A percentile compares a stretch with the other conserved stretches of the same genome.
These are phyloP conservation scores for Salpingus planirostris DNA, from an alignment of 2,888 invertebrate genomes.

Conservation along the genomic window DNA sequence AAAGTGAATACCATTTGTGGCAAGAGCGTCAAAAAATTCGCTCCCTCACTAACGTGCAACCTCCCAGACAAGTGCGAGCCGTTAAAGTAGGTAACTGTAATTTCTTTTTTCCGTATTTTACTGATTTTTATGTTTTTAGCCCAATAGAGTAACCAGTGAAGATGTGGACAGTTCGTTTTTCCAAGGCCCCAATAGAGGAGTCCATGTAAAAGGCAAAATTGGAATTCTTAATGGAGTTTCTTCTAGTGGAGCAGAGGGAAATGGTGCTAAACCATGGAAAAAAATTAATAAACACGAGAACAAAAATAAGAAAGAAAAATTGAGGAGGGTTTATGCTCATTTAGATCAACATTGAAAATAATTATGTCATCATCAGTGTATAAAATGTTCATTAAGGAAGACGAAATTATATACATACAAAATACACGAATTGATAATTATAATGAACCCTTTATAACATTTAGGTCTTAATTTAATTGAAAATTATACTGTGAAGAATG, in stretches of 20 bases:
- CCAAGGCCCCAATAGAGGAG: constrained; percentile 32
- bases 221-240: constrained; percentile 1
- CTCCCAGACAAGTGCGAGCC: constrained; percentile 48
- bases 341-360: constrained; percentile 76
- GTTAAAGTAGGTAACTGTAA: constrained; percentile 41
- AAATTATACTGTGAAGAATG: constrained; percentile 88
- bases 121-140: too few relatives aligned
- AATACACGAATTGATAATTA: too few relatives aligned
- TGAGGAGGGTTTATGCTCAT: constrained; percentile 76
- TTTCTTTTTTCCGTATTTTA: too few relatives aligned
- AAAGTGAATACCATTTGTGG: constrained; percentile 54
- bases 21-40: constrained; percentile 40
- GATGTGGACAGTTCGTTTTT: constrained; percentile 60
- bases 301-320: constrained; percentile 84
- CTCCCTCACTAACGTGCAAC: constrained; percentile 41
- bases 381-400: too few relatives aligned
- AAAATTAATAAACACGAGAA: constrained; percentile 77
- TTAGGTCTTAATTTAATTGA: constrained; percentile 58
- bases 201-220: constrained; percentile 30
- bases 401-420: constrained; percentile 10
- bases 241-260: constrained; percentile 3
- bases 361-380: too few relatives aligned
- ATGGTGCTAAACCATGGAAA: constrained; percentile 64
- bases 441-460: constrained; percentile 4
- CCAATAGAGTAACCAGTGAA: constrained; percentile 38